These are phyloP conservation scores for Luperina testacea DNA, from an alignment of 2,888 invertebrate genomes.

Conservation along the genomic window DNA sequence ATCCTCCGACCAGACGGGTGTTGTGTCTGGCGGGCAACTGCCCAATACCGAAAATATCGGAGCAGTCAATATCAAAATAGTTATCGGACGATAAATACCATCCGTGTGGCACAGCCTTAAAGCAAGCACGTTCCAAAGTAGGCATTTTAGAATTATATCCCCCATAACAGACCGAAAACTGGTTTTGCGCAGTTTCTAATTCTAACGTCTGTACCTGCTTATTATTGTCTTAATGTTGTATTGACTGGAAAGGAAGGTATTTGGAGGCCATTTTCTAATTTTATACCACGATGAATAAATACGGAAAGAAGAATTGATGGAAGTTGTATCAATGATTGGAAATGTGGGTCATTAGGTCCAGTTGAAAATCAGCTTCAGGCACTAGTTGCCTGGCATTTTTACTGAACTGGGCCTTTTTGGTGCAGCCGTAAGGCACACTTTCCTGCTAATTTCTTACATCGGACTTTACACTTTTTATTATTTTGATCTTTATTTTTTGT, in stretches of 20 bases:
- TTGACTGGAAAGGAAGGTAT: constrained; percentile 13
- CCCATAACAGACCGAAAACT: constrained; percentile 38
- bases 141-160: constrained; percentile 56
- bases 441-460: too few relatives aligned
- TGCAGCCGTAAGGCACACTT: too few relatives aligned
- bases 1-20: too few relatives aligned
- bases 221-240: constrained; percentile 43
- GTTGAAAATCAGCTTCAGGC: too few relatives aligned
- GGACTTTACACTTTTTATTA: too few relatives aligned
- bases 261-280: constrained; percentile 42
- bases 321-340: neutral
- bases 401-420: too few relatives aligned
- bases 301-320: neutral
- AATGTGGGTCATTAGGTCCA: neutral
- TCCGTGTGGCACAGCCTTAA: constrained; percentile 5
- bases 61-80: neutral
- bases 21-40: too few relatives aligned
- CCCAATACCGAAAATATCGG: neutral
- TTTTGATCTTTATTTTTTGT: too few relatives aligned
- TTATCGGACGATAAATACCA: neutral
- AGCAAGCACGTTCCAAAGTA: constrained; percentile 45
- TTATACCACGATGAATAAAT: neutral
- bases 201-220: constrained; percentile 13
- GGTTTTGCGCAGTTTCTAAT: constrained; percentile 60
- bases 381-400: too few relatives aligned